These are phyloP conservation scores for Hypothenemus hampei DNA, from an alignment of 1,140 invertebrate species.

Conservation along the genomic window DNA sequence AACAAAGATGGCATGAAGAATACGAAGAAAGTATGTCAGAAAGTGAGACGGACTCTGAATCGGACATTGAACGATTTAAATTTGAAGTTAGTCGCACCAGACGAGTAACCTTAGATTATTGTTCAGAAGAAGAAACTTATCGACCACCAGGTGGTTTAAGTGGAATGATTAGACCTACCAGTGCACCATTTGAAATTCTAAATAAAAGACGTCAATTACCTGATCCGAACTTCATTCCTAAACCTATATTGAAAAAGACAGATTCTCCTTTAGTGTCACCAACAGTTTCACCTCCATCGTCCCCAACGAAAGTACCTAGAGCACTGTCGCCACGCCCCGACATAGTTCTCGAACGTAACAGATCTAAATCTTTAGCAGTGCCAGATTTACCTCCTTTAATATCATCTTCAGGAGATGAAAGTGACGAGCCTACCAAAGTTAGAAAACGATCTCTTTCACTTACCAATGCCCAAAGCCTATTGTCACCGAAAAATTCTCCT, in stretches of 20 bases:
- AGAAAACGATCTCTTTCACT: conserved; percentile 30
- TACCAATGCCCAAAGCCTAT: conserved; percentile 11
- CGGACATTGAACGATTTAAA: conserved; percentile 22
- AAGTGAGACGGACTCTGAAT: conserved; percentile 36
- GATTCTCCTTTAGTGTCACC: conserved; percentile 24
- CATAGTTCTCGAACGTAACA: conserved; percentile 17
- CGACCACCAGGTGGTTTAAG: conserved; percentile 51
- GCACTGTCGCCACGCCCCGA: conserved; percentile 33
- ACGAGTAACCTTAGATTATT: conserved; percentile 38
- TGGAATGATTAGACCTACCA: conserved; percentile 31
- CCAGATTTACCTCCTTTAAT: conserved; percentile 16
- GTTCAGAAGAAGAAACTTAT: conserved; percentile 62
- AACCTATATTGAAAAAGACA: conserved; percentile 66
- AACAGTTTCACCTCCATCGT: conserved; percentile 19
- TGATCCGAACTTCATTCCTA: conserved; percentile 62
- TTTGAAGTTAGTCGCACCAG: conserved; percentile 22
- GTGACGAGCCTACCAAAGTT: conserved; percentile 3
- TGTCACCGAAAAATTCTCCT: not conserved
- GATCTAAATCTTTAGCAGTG: conserved; percentile 43
- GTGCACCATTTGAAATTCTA: conserved; percentile 52
- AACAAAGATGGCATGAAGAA: conserved; percentile 42
- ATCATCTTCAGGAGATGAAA: conserved; percentile 19
- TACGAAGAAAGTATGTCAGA: conserved; percentile 39
- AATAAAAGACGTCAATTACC: conserved; percentile 53
- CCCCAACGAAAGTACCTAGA: conserved; percentile 41